Conservation (phyloP, 1,140 invertebrate species). For the Drosophila melanica region DNA sequence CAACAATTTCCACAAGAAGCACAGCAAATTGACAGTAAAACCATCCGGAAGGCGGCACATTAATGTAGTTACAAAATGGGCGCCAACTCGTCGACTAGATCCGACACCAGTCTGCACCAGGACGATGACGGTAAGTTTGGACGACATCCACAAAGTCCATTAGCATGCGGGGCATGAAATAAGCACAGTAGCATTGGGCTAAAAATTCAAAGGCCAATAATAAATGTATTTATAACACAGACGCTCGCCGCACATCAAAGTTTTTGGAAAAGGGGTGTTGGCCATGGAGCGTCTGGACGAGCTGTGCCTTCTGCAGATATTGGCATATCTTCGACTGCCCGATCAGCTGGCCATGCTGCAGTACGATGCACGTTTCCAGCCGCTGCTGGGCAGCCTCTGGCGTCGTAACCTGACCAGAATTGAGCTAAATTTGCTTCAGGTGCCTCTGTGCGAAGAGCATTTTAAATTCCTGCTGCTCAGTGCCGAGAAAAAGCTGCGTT, state of each 20-base stretch:
- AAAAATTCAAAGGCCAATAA: constrained; percentile 8
- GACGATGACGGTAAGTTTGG: constrained; percentile 78
- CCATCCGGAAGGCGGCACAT: constrained; percentile 36
- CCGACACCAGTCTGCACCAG: constrained; percentile 77
- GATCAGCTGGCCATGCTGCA: constrained; percentile 65
- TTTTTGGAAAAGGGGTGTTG: background rate
- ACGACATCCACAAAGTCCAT: background rate
- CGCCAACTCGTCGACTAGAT: constrained; percentile 81
- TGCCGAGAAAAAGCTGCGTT: constrained; percentile 5
- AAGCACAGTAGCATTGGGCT: constrained; percentile 43
- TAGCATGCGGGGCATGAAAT: constrained; percentile 6
- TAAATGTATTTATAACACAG: constrained; percentile 24
- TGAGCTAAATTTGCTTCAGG: constrained; percentile 54
- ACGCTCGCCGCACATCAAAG: background rate
- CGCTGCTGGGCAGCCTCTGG: constrained; percentile 62
- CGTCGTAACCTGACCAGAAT: constrained; percentile 45
- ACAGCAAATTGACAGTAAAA: constrained; percentile 32
- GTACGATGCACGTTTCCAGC: constrained; percentile 36
- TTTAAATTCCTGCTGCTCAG: constrained; percentile 47
- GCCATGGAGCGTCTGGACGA: constrained; percentile 64
- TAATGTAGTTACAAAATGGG: constrained; percentile 78
- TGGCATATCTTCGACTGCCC: constrained; percentile 40
- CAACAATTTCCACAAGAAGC: background rate
- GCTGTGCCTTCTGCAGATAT: constrained; percentile 55
- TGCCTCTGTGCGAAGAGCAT: constrained; percentile 25